Evolutionary conservation across 2,888 invertebrate genomes (phyloP), one percentile per base, ranked within the genome.

Genomic region (Lingula anatina): DNA sequence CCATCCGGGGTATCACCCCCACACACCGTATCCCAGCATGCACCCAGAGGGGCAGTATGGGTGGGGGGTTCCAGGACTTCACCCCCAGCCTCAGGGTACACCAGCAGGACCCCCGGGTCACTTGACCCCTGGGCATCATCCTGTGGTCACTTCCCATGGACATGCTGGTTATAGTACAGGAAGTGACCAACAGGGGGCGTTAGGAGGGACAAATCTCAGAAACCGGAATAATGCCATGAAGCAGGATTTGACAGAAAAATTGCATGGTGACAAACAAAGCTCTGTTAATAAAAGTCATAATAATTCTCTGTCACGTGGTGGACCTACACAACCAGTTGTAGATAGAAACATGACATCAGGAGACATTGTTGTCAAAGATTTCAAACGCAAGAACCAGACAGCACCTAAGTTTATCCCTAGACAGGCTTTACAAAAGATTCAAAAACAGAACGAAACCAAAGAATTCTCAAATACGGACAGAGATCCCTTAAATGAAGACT

Each of bases 361-460:
- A 24, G 37, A 39, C 18, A 5, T 62, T 18, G 47, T 62, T 18
- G 53, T 69, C 4, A 60, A 57, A 47, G 48, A 61, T 5, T 62
- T 59, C 27, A 56, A 54, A 28, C 53, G 53, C 27, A 51, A 46
- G 35, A 4, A 12, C 7, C 55, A 54, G 15, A 39, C 59, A 5
- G 46, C 54, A n/a, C 64, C 65, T 15, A 61, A 51, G 46, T 70
- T 70, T 57, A 56, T 70, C 28, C 70, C 70, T 4, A 52, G 70
- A 18, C 70, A 70, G 49, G 60, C 65, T 20, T 36, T 41, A 23
- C 49, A 44, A 25, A 28, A 31, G 28, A 27, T 31, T 25, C 45
- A 24, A 2, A 24, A 35, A 26, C 36, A 31, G 2, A 26, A 25
- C 15, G n/a, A 35, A 3, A 5, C 35, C 9, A 40, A 47, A 31